Base-by-base conservation (phyloP, 2,888 invertebrate species). In the Chrysolina haemoptera region DNA sequence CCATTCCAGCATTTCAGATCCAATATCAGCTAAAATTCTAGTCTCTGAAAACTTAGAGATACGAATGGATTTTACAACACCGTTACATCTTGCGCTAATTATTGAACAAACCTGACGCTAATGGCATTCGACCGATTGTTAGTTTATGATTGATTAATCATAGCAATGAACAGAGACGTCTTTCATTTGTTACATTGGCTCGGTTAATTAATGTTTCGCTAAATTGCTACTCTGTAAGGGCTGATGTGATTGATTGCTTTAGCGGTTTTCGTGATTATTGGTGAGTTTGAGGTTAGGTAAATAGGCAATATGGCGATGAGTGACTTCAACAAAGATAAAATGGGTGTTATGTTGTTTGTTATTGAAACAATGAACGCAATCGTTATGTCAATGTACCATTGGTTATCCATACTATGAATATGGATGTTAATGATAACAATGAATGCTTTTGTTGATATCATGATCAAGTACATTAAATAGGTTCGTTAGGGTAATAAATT, bases 81-180 rank as follows among this genome's bases (percentile, higher is more conserved):
- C n/a, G n/a, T n/a, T 14, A 27, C 46, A 50, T 12, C 16, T 53
- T 27, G n/a, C 4, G 16, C 35, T 53, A 50, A 67, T 50, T 67
- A 50, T 40, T 22, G 16, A 62, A 62, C 27, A 68, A 68, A 22
- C 62, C 59, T 43, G 11, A 68, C 43, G 22, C 2, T 68, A 53
- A 55, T 55, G 18, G 14, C 50, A 41, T 50, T 14, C 35, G 48
- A 53, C 20, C 55, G 53, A 68, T 41, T 41, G 55, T 20, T 68
- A 27, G 16, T 55, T 43, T 16, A 59, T 68, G 68, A 68, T 46
- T 68, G 68, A 68, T 68, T 59, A 22, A 59, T 59, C 35, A 55
- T 22, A n/a, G 18, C 18, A 22, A 59, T 68, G 55, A 55, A 55
- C 53, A 55, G 55, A 12, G 66, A 50, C 40, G 1, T 59, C n/a